A percentile compares a stretch with the other conserved stretches of the same genome.
phyloP scores from a whole-genome alignment of 2,113 vertebrate species.

The Rafetus swinhoei region DNA sequence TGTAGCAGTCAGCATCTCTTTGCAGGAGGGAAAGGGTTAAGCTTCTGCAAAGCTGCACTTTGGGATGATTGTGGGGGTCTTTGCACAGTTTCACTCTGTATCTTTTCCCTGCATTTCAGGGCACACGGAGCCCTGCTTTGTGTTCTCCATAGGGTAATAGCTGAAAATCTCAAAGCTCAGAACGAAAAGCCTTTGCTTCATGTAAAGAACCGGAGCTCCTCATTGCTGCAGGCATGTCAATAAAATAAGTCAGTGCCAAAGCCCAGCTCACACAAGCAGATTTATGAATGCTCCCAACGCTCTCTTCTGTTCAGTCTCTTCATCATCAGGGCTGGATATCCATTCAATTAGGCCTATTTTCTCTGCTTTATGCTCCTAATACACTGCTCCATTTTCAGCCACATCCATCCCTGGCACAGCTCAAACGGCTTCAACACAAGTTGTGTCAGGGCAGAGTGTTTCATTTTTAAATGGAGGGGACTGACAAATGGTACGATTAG shows the following conservation, averaged over 20 bases:
- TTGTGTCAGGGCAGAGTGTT: not conserved
- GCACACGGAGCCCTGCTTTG: not conserved
- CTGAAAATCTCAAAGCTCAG: not conserved
- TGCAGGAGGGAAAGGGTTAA: not conserved
- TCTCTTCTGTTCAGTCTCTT: not conserved
- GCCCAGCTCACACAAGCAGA: not conserved
- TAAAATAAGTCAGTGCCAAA: not conserved
- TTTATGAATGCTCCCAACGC: not conserved
- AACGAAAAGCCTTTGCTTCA: not conserved
- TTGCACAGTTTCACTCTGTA: not conserved
- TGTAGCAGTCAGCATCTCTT: not conserved
- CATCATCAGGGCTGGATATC: not conserved
- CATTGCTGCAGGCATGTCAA: not conserved
- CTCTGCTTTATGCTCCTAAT: not conserved
- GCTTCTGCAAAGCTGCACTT: not conserved
- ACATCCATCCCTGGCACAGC: not conserved
- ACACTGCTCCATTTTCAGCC: not conserved
- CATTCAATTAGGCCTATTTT: not conserved
- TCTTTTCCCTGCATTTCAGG: not conserved
- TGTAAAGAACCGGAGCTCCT: not conserved
- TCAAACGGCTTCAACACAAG: not conserved
- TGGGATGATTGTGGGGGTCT: not conserved
- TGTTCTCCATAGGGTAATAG: not conserved
- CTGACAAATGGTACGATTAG: not conserved
- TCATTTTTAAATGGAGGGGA: not conserved